phyloP scores from a whole-genome alignment of 1,140 invertebrate genomes.

The Calliphora vicina region DNA sequence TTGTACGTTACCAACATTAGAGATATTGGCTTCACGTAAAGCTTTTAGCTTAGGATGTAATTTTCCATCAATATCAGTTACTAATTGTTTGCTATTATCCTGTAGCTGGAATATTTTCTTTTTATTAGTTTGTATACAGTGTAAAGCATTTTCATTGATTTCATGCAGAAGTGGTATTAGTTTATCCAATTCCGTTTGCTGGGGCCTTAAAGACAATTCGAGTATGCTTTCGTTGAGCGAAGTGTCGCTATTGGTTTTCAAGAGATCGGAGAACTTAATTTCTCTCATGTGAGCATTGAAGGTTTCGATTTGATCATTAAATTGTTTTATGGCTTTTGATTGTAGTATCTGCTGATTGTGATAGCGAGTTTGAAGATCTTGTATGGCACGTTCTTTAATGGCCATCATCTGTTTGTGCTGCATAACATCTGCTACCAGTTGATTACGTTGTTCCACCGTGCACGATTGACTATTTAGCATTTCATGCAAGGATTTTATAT shows the following conservation, averaged over 20 bases:
- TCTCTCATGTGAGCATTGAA: conserved; percentile 47
- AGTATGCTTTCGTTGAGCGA: conserved; percentile 33
- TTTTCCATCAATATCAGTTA: neutral
- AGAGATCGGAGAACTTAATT: conserved; percentile 39
- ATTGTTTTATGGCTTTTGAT: conserved; percentile 50
- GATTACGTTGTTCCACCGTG: conserved; percentile 20
- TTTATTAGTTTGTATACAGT: neutral
- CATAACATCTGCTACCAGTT: conserved; percentile 12
- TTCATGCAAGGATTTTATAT: neutral
- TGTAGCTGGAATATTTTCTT: conserved; percentile 40
- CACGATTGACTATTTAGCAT: conserved; percentile 13
- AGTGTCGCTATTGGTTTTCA: conserved; percentile 17
- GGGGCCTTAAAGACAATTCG: conserved; percentile 44
- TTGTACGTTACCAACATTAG: conserved; percentile 39
- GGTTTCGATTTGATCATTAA: conserved; percentile 47
- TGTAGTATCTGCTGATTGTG: conserved; percentile 52
- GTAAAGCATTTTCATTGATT: conserved; percentile 20
- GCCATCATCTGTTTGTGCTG: conserved; percentile 38
- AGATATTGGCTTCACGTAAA: neutral
- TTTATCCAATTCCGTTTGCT: conserved; percentile 33
- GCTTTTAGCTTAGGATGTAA: conserved; percentile 28
- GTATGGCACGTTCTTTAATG: conserved; percentile 44
- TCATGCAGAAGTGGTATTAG: conserved; percentile 29
- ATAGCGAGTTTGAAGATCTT: conserved; percentile 41
- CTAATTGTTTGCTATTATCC: conserved; percentile 21